phyloP scores from a whole-genome alignment of 2,797 vertebrate species.

The Parambassis ranga region DNA sequence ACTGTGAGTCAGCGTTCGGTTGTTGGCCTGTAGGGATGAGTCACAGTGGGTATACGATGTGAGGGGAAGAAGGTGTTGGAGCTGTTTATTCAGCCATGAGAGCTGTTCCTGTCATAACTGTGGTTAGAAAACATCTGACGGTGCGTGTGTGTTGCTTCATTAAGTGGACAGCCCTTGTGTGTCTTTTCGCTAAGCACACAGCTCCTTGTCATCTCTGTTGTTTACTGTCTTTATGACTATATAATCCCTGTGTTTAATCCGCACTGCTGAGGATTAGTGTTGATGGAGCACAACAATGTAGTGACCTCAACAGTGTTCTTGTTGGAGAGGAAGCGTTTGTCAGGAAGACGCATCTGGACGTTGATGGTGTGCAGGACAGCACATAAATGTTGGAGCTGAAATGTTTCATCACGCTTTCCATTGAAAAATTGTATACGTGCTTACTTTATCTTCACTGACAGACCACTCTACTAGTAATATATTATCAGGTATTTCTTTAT shows the following conservation, averaged over 20 bases:
- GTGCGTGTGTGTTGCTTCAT: neutral
- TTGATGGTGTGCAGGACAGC: neutral
- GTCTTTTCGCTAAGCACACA: constrained; percentile 27
- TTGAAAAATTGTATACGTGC: neutral
- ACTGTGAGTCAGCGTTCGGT: constrained; percentile 46
- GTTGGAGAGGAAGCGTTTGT: neutral
- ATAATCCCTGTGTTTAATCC: constrained; percentile 65
- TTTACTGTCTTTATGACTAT: constrained; percentile 53
- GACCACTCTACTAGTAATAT: too few relatives aligned
- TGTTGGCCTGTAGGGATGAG: constrained; percentile 45
- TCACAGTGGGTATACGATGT: constrained; percentile 29
- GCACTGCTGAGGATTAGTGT: constrained; percentile 47
- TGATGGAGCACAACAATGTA: constrained; percentile 35
- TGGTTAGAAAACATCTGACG: neutral
- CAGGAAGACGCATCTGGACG: neutral
- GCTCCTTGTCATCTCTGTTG: constrained; percentile 37
- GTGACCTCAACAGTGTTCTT: constrained; percentile 18
- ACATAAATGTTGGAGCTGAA: neutral
- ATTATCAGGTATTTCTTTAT: too few relatives aligned
- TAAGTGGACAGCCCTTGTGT: constrained; percentile 31
- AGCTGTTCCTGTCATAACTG: constrained; percentile 26
- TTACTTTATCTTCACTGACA: neutral
- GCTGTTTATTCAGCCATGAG: constrained; percentile 27
- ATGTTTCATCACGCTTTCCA: neutral
- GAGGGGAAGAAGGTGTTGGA: constrained; percentile 18